Evolutionary conservation across 2,113 vertebrate genomes (phyloP).

Genomic region (Coreoperca whiteheadi): DNA sequence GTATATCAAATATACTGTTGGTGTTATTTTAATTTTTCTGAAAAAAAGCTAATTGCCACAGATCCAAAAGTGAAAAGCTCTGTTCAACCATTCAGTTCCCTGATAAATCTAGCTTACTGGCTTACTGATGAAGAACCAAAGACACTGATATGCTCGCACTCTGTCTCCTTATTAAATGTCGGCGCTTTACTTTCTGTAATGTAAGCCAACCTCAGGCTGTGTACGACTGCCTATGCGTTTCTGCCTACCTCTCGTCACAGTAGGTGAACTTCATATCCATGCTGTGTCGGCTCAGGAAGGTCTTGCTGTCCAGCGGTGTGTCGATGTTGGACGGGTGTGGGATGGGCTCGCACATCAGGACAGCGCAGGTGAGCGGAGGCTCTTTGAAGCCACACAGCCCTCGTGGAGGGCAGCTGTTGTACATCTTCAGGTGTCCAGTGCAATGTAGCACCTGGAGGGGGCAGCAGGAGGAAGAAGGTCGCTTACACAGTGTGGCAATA

Average conservation of each 20-base stretch:
- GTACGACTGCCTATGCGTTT: neutral
- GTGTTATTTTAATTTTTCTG: too few species aligned
- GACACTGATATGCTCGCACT: too few species aligned
- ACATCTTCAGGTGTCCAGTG: slow-evolving; percentile 94
- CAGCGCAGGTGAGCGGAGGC: slow-evolving; percentile 92
- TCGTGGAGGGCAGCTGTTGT: slow-evolving; percentile 87
- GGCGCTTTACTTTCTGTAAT: neutral
- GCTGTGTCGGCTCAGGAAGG: slow-evolving; percentile 97
- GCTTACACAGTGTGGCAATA: neutral
- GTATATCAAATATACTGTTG: too few species aligned
- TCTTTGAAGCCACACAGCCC: slow-evolving; percentile 91
- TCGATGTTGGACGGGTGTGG: slow-evolving; percentile 97
- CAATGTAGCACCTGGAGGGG: slow-evolving; percentile 93
- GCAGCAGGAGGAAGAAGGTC: neutral
- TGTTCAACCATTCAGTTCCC: neutral
- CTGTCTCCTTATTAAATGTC: too few species aligned
- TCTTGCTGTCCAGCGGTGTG: slow-evolving; percentile 96
- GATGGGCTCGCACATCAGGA: slow-evolving; percentile 97
- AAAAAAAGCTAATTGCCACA: too few species aligned
- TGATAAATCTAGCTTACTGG: neutral
- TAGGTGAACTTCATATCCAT: slow-evolving; percentile 99
- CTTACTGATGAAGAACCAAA: neutral
- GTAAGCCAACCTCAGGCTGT: neutral
- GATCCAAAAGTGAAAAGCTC: neutral
- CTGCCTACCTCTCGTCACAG: slow-evolving; percentile 93